Conservation (phyloP, 2,113 vertebrate genomes). For the Oreochromis spilurus region DNA sequence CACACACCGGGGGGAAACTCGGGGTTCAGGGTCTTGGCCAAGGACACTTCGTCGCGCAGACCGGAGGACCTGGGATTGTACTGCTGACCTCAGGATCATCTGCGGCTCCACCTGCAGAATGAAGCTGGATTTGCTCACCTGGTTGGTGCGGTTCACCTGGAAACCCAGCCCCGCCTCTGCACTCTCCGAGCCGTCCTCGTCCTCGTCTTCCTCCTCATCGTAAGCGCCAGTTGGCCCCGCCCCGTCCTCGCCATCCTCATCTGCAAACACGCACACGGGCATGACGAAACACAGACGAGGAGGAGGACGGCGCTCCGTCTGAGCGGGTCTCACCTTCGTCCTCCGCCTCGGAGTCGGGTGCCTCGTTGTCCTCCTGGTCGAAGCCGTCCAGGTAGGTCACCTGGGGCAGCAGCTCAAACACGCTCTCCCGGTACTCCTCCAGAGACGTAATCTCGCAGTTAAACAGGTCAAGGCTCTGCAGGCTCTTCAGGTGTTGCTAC, state of each 20-base stretch:
- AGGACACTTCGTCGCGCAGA: not conserved
- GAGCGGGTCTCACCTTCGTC: conserved; percentile 58
- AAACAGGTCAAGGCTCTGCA: conserved; percentile 77
- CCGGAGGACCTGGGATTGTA: not conserved
- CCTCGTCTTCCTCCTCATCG: conserved; percentile 53
- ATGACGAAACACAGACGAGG: not conserved
- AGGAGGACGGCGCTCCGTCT: not conserved
- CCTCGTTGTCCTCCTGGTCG: conserved; percentile 76
- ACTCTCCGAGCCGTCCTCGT: conserved; percentile 35
- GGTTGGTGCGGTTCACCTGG: not conserved
- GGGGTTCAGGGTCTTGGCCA: not conserved
- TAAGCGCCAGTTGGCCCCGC: not conserved
- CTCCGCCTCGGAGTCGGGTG: conserved; percentile 74
- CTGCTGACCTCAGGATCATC: not conserved
- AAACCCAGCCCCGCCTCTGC: not conserved
- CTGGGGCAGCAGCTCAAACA: conserved; percentile 77
- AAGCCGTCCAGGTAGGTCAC: conserved; percentile 79
- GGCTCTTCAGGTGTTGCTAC: conserved; percentile 77
- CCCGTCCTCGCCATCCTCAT: conserved; percentile 43
- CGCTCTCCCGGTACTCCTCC: conserved; percentile 77
- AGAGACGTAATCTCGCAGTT: conserved; percentile 80
- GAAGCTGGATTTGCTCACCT: conserved; percentile 6
- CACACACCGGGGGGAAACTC: not conserved
- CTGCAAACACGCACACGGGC: not conserved
- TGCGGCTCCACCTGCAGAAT: not conserved